These are phyloP conservation scores for Dicycla oo DNA, from an alignment of 2,888 invertebrate species.

Conservation along the genomic window DNA sequence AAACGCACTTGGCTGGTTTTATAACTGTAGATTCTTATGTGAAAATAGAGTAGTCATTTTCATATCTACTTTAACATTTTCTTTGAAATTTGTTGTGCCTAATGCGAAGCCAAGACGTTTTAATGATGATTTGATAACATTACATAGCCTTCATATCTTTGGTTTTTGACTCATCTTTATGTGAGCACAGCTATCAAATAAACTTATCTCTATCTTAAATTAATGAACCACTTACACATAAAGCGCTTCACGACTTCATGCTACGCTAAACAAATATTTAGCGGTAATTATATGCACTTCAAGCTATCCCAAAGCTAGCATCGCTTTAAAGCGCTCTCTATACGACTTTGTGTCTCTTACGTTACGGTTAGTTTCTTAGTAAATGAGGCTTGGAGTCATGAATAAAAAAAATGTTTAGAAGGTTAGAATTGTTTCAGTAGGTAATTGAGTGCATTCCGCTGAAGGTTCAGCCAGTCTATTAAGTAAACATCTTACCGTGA, in stretches of 20 bases:
- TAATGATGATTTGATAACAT: neutral
- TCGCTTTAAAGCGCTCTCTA: slow-evolving; percentile 48
- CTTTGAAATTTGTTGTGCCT: neutral
- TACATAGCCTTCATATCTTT: neutral
- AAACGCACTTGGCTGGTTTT: too few relatives aligned
- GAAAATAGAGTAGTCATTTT: neutral
- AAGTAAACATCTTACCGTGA: too few relatives aligned
- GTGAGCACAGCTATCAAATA: neutral
- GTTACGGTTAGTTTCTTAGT: slow-evolving; percentile 66
- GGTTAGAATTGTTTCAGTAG: neutral
- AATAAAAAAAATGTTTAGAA: slow-evolving; percentile 21
- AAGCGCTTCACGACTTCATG: slow-evolving; percentile 7
- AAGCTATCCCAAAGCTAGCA: slow-evolving; percentile 22
- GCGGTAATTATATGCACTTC: slow-evolving; percentile 43
- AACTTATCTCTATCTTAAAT: neutral
- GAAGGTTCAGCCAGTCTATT: neutral
- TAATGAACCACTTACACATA: neutral
- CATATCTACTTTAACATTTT: neutral
- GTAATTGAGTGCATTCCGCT: neutral
- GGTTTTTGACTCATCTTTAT: neutral
- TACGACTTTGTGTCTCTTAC: slow-evolving; percentile 36
- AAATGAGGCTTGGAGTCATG: slow-evolving; percentile 59
- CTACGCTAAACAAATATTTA: slow-evolving; percentile 13
- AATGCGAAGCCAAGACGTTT: neutral
- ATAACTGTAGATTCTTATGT: neutral